phyloP scores from a whole-genome alignment of 2,113 vertebrate species.

The Gallinago jamesoni region DNA sequence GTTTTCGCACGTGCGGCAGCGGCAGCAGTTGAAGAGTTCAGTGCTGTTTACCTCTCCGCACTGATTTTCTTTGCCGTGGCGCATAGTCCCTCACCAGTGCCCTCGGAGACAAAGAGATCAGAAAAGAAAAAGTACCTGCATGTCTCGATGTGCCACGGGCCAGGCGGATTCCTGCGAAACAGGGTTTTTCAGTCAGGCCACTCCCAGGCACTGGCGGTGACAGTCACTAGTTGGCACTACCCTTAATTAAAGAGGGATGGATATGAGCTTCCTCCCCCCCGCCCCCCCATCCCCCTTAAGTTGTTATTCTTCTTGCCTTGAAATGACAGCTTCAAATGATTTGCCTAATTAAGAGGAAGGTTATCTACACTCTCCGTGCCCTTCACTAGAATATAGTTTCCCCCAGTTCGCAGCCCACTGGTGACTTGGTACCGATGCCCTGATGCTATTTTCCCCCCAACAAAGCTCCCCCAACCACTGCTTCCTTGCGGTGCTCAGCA shows the following conservation, averaged over 20 bases:
- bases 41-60: not conserved
- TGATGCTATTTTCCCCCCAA: accelerated
- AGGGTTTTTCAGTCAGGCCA: not conserved
- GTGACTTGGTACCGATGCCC: accelerated
- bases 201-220: not conserved
- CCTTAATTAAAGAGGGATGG: not conserved
- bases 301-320: not conserved
- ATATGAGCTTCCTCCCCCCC: not conserved
- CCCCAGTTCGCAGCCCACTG: not conserved
- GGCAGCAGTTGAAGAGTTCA: not conserved
- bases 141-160: not conserved
- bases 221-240: not conserved
- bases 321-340: not conserved
- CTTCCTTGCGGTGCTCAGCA: not conserved
- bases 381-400: accelerated
- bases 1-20: not conserved
- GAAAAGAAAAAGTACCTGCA: not conserved
- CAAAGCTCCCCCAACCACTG: not conserved
- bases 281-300: not conserved
- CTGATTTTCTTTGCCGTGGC: not conserved
- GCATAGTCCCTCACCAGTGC: not conserved
- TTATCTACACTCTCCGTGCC: not conserved
- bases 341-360: not conserved
- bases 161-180: accelerated
- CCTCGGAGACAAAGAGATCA: not conserved